Evolutionary conservation across 2,113 vertebrate genomes (phyloP).

Genomic region (Ellobius talpinus): DNA sequence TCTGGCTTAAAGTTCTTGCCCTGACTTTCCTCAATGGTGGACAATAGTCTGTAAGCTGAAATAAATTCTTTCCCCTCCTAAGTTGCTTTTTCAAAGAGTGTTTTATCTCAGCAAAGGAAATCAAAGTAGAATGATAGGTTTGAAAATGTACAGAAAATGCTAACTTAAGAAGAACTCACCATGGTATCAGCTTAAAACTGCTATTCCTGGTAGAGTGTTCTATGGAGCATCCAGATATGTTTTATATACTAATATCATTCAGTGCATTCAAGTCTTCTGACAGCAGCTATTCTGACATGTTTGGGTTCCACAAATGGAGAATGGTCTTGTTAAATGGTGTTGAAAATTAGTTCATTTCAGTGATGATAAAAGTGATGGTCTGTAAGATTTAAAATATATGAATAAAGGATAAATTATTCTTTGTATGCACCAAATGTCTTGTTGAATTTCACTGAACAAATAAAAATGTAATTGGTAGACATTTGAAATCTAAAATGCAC

Average conservation of each 20-base stretch:
- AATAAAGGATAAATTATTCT: conserved; percentile 18
- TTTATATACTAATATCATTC: background rate
- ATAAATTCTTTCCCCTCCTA: background rate
- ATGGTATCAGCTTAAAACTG: background rate
- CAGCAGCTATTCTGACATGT: background rate
- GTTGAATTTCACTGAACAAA: conserved; percentile 47
- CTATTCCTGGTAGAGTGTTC: background rate
- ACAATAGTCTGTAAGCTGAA: background rate
- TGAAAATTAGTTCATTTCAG: conserved; percentile 61
- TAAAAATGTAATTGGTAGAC: background rate
- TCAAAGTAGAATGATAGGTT: background rate
- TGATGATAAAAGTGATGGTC: conserved; percentile 49
- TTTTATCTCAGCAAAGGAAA: background rate
- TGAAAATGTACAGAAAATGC: background rate
- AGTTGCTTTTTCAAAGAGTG: background rate
- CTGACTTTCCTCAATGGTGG: background rate
- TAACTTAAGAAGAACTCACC: background rate
- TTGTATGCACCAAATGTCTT: background rate
- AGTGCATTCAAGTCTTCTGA: background rate
- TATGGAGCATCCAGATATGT: background rate
- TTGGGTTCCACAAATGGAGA: conserved; percentile 32
- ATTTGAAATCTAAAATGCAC: conserved; percentile 30
- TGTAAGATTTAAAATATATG: conserved; percentile 41
- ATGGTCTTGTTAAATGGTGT: conserved; percentile 62
- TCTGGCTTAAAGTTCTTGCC: background rate